Percentiles rank a stretch among this genome's conserved stretches.
Evolutionary conservation across 1,140 invertebrate genomes (phyloP).

Genomic region (Brachionus angularis): DNA sequence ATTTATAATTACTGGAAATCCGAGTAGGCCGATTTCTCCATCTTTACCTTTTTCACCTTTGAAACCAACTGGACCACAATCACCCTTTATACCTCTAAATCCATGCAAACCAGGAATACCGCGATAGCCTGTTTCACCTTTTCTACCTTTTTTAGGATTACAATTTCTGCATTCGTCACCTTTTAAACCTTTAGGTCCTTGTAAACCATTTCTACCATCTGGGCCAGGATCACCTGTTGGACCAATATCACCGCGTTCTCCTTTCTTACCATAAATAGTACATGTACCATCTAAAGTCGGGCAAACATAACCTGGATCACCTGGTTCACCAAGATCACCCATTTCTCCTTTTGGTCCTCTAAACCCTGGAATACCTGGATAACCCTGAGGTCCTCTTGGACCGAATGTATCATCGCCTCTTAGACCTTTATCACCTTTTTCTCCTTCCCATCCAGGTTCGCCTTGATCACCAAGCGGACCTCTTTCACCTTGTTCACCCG

Average conservation of each 20-base stretch:
- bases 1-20: constrained; percentile 3
- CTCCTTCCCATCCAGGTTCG: constrained; percentile 8
- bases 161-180: constrained; percentile 41
- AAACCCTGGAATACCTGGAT: background rate
- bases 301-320: constrained; percentile 34
- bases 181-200: background rate
- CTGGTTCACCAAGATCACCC: constrained; percentile 13
- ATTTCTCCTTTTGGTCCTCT: constrained; percentile 13
- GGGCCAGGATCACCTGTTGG: background rate
- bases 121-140: constrained; percentile 9
- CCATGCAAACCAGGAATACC: background rate
- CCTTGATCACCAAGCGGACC: constrained; percentile 8
- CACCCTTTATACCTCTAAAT: constrained; percentile 7
- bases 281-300: constrained; percentile 10
- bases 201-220: background rate
- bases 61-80: constrained; percentile 10
- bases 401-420: constrained; percentile 7
- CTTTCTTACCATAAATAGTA: constrained; percentile 4
- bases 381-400: constrained; percentile 27
- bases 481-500: background rate
- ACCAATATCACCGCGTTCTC: background rate
- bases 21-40: constrained; percentile 8
- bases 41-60: constrained; percentile 19
- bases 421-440: constrained; percentile 5
- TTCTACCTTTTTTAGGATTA: background rate